These are phyloP conservation scores for Lepidochrysops patricia DNA, from an alignment of 2,888 invertebrate genomes.

Conservation along the genomic window DNA sequence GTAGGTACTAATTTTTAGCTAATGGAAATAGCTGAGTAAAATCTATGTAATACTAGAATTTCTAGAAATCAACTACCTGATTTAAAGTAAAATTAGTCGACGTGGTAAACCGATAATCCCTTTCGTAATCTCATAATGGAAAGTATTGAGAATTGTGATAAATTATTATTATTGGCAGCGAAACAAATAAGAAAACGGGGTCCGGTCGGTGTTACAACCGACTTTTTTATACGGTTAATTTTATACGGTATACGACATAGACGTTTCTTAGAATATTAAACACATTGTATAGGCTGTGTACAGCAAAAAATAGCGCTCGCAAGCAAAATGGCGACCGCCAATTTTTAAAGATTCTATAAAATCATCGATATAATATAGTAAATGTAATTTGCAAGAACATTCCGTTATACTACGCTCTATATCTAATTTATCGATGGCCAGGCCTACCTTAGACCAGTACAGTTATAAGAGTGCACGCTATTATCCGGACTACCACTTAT, in stretches of 20 bases:
- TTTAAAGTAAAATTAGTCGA: not conserved
- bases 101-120: constrained; percentile 4
- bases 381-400: not conserved
- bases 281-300: too few species aligned
- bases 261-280: not conserved
- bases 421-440: constrained; percentile 19
- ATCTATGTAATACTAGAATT: not conserved
- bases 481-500: constrained; percentile 21
- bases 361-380: not conserved
- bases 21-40: too few species aligned
- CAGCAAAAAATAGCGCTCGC: too few species aligned
- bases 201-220: too few species aligned
- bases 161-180: not conserved
- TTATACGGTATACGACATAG: too few species aligned
- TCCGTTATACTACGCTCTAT: constrained; percentile 14
- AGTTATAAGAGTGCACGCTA: constrained; percentile 20
- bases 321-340: too few species aligned
- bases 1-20: too few species aligned
- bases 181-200: too few species aligned
- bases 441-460: constrained; percentile 27
- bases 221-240: too few species aligned
- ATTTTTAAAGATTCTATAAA: too few species aligned
- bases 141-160: too few species aligned
- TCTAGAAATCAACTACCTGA: not conserved
- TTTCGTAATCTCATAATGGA: not conserved